Percentiles rank a stretch among this genome's conserved stretches.
Conservation (phyloP, 2,888 invertebrate genomes). For the Hemicrepidius hirtus region DNA sequence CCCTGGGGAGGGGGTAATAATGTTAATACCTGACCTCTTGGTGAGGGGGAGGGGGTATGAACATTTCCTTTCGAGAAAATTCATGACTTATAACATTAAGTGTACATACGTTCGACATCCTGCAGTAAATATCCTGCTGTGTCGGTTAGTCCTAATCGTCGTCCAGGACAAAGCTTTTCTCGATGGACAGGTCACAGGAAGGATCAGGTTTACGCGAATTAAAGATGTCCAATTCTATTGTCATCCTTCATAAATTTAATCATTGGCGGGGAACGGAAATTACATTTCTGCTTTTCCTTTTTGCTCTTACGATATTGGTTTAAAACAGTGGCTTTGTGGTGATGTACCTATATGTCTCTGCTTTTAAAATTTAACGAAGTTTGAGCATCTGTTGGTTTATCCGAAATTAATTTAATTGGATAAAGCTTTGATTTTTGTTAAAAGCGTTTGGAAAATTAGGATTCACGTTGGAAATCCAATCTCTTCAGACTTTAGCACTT, state of each 20-base stretch:
- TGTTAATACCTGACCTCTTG: too few species aligned
- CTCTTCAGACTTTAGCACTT: not conserved
- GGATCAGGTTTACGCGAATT: constrained; percentile 60
- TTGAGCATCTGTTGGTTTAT: constrained; percentile 3
- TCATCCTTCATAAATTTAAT: constrained; percentile 64
- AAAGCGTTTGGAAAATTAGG: not conserved
- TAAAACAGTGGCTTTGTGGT: constrained; percentile 9
- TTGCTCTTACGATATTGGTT: constrained; percentile 38
- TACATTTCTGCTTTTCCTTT: constrained; percentile 56
- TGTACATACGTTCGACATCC: constrained; percentile 38
- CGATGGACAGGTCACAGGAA: constrained; percentile 52
- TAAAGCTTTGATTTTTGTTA: not conserved
- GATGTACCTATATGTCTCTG: too few species aligned
- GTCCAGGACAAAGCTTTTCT: constrained; percentile 59
- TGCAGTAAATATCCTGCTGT: constrained; percentile 53
- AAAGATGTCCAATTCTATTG: constrained; percentile 60
- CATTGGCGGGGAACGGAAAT: constrained; percentile 60
- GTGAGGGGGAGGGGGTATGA: too few species aligned
- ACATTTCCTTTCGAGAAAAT: too few species aligned
- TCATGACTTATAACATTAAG: constrained; percentile 38
- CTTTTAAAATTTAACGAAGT: constrained; percentile 36
- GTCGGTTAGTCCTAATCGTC: constrained; percentile 52
- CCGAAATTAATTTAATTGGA: not conserved
- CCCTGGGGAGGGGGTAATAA: too few species aligned
- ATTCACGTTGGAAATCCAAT: too few species aligned